phyloP scores from a whole-genome alignment of 2,113 vertebrate species.

The Rhea americana region DNA sequence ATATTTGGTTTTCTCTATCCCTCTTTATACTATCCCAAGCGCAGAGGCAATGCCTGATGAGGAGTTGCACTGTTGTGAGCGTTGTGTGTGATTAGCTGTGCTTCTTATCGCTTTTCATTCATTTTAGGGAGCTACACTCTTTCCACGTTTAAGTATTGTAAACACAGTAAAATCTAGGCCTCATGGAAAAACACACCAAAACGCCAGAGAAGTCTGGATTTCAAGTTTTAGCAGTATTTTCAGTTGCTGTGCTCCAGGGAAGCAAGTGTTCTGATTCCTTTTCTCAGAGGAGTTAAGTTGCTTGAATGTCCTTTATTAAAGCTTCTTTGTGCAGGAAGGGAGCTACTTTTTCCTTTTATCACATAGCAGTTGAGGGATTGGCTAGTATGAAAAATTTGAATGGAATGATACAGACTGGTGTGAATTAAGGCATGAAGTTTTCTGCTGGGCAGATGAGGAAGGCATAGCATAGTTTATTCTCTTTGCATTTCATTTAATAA shows the following conservation, averaged over 20 bases:
- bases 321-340: background rate
- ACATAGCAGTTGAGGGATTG: background rate
- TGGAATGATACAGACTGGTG: background rate
- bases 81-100: background rate
- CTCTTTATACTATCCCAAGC: accelerated
- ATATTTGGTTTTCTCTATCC: background rate
- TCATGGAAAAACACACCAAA: background rate
- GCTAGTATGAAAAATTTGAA: background rate
- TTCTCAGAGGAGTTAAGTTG: background rate
- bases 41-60: background rate
- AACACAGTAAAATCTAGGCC: background rate
- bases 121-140: background rate
- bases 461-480: accelerated
- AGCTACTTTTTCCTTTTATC: background rate
- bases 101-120: background rate
- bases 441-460: background rate
- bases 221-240: background rate
- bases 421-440: background rate
- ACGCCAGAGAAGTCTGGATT: background rate
- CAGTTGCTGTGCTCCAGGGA: background rate
- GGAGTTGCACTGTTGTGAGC: background rate
- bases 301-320: background rate
- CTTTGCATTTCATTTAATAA: background rate
- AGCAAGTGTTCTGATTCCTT: background rate
- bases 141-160: background rate